These are phyloP conservation scores for Chalcis sispes DNA, from an alignment of 2,888 invertebrate species.

Conservation along the genomic window DNA sequence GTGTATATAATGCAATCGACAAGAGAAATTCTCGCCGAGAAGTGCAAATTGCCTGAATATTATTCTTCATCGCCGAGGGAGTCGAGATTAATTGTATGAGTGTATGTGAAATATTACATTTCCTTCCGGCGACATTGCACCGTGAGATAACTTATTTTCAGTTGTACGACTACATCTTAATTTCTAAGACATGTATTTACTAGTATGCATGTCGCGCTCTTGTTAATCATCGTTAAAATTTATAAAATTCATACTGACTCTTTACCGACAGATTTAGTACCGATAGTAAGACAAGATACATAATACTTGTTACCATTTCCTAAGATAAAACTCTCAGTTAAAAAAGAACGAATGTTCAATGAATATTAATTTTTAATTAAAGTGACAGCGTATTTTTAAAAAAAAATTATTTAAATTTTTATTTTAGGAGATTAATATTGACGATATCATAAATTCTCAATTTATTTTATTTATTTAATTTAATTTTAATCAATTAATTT, in stretches of 20 bases:
- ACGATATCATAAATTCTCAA: no score
- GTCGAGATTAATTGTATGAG: background rate
- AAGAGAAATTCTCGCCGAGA: background rate
- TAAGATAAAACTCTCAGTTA: background rate
- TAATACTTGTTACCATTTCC: background rate
- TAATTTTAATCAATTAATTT: no score
- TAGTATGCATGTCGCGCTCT: background rate
- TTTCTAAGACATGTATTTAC: background rate
- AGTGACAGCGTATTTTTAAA: background rate
- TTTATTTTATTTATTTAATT: no score
- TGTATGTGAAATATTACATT: background rate
- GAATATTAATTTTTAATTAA: background rate
- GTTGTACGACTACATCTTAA: background rate
- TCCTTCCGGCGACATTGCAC: no score
- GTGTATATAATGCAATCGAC: slow-evolving; percentile 11
- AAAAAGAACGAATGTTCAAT: background rate
- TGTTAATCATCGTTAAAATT: slow-evolving; percentile 4
- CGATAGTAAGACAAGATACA: no score
- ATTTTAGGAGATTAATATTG: no score
- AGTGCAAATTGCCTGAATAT: slow-evolving; percentile 14
- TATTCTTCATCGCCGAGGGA: background rate
- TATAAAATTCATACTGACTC: slow-evolving; percentile 4
- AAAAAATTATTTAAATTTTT: background rate
- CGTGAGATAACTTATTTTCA: background rate
- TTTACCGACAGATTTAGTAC: background rate